These are phyloP conservation scores for Sapajus apella DNA, from an alignment of 2,113 vertebrate species.

Conservation along the genomic window DNA sequence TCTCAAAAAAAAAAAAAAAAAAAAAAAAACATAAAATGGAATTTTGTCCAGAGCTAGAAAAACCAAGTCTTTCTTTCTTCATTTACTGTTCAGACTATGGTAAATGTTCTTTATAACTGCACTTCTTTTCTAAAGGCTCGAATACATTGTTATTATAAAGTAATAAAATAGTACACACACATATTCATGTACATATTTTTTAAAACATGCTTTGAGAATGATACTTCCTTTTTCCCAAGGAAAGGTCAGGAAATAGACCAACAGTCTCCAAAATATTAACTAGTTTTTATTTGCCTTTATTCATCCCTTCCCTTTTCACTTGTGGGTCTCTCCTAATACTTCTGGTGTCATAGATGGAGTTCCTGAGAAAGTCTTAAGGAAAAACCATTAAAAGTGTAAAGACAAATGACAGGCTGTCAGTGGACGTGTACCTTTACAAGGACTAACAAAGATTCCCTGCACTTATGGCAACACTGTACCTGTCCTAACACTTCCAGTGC, in stretches of 20 bases:
- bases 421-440: background rate
- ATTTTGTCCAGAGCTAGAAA: background rate
- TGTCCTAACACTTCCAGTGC: background rate
- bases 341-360: background rate
- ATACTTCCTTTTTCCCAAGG: background rate
- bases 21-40: background rate
- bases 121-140: background rate
- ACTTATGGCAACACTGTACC: background rate
- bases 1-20: too few species aligned
- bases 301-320: background rate
- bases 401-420: background rate
- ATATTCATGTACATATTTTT: background rate
- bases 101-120: background rate
- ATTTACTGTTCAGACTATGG: background rate
- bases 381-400: background rate
- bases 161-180: background rate
- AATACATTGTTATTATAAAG: background rate
- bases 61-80: background rate
- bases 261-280: background rate
- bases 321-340: background rate
- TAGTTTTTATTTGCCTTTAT: background rate
- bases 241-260: background rate
- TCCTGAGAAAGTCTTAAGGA: background rate
- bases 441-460: background rate
- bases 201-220: background rate